These are phyloP conservation scores for Heterodera carotae DNA, from an alignment of 1,140 invertebrate genomes.

Conservation along the genomic window DNA sequence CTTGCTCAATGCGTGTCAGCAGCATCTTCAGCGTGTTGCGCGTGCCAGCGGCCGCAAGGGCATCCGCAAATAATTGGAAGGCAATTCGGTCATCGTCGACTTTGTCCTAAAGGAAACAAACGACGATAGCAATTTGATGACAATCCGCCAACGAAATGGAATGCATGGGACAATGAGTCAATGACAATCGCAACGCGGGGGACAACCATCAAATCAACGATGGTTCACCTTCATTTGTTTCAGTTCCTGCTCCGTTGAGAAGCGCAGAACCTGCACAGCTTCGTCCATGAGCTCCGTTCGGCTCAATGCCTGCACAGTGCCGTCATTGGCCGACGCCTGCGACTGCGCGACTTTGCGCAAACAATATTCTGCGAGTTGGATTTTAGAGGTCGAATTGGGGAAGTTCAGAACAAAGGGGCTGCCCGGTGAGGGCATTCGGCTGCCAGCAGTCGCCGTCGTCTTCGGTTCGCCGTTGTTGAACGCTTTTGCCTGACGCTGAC, in stretches of 20 bases:
- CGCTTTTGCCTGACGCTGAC: not conserved
- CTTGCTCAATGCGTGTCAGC: constrained; percentile 35
- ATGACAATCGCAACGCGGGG: too few relatives aligned
- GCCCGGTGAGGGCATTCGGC: not conserved
- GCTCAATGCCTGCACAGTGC: not conserved
- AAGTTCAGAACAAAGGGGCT: constrained; percentile 3
- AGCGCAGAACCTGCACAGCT: not conserved
- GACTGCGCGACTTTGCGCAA: not conserved
- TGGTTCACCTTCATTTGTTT: not conserved
- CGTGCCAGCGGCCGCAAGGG: constrained; percentile 57
- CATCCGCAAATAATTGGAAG: constrained; percentile 47
- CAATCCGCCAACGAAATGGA: too few relatives aligned
- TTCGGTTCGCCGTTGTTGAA: not conserved
- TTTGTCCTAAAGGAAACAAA: not conserved
- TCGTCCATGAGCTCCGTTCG: constrained; percentile 11
- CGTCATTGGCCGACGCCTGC: not conserved
- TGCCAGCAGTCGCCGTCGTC: not conserved
- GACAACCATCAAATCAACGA: too few relatives aligned
- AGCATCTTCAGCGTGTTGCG: constrained; percentile 25
- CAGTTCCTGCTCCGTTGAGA: not conserved
- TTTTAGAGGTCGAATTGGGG: constrained; percentile 3
- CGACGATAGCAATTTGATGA: too few relatives aligned
- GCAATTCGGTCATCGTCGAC: constrained; percentile 28
- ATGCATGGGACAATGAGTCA: not conserved
- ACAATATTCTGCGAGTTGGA: not conserved